Base-by-base conservation (phyloP, 2,797 vertebrate genomes). In the Etheostoma perlongum region DNA sequence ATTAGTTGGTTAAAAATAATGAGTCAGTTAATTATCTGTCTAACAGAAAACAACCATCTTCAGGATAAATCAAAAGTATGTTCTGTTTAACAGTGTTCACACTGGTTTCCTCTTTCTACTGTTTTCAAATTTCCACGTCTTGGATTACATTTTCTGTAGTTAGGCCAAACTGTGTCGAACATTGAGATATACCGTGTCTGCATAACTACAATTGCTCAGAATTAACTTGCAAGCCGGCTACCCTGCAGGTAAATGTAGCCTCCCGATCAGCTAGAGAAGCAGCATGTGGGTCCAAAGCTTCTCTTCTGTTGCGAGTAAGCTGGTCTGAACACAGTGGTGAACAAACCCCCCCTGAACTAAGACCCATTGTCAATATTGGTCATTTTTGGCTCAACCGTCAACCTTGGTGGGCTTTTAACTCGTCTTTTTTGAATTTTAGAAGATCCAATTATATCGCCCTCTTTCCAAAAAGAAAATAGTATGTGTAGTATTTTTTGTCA, bases 1-100 rank as follows among this genome's bases (percentile, higher is more conserved):
- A 83, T 76, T 79, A 82, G 69, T 82, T 84, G 80, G 76, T 74
- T 76, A 65, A 72, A 84, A 88, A 60, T 78, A 72, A 89, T 89
- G 77, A 68, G 47, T 73, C 68, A n/a, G 53, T 82, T 82, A 84
- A 86, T 86, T 81, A 76, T 61, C 60, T 65, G 51, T 67, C 66
- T 47, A 59, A 77, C 51, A 60, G 48, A 78, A 79, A 85, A 80
- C 49, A 53, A 61, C 44, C 52, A 68, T 64, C 55, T 62, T 75
- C 14, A 70, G 51, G 62, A 72, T 84, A 46, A 60, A 65, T 81
- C 51, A 74, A 52, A 79, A 46, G 54, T 27, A 11, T 67, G 51
- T n/a, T 33, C 9, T 52, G 1, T 0, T 23, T 4, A 42, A 48
- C 23, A 59, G 44, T 15, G 25, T 66, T 63, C 27, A 46, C 2